These are phyloP conservation scores for Pteria penguin DNA, from an alignment of 2,888 invertebrate species.

Conservation along the genomic window DNA sequence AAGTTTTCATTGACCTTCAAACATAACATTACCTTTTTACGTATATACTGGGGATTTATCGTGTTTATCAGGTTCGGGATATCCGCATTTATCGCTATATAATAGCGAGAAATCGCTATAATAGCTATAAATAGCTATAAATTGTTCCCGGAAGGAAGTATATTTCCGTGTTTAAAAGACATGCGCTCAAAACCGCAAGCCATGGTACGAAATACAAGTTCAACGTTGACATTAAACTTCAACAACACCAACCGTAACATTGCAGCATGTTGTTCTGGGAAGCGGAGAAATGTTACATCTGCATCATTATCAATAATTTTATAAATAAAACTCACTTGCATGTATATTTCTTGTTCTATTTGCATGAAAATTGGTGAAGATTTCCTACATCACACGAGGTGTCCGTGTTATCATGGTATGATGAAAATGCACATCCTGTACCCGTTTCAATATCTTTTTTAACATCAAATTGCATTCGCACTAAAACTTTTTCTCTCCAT, in stretches of 20 bases:
- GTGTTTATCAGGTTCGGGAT: slow-evolving; percentile 1
- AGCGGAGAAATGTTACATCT: no score
- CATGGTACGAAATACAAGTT: not conserved
- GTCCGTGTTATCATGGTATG: not conserved
- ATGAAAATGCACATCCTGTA: not conserved
- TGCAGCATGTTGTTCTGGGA: no score
- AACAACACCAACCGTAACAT: no score
- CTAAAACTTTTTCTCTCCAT: not conserved
- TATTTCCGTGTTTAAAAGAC: not conserved
- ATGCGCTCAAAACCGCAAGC: not conserved
- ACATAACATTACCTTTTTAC: no score
- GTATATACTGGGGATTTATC: no score
- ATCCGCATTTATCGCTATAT: not conserved
- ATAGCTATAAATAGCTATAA: not conserved
- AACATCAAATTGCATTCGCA: not conserved
- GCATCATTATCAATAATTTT: not conserved
- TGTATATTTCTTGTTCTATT: not conserved
- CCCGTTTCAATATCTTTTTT: not conserved
- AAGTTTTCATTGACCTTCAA: no score
- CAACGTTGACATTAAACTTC: no score
- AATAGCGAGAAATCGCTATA: not conserved
- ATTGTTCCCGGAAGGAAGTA: not conserved
- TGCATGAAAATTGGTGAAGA: not conserved
- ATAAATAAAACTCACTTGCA: not conserved
- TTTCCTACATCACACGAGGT: no score